Conservation (phyloP, 2,113 vertebrate genomes). For the Eudyptes chrysolophus region DNA sequence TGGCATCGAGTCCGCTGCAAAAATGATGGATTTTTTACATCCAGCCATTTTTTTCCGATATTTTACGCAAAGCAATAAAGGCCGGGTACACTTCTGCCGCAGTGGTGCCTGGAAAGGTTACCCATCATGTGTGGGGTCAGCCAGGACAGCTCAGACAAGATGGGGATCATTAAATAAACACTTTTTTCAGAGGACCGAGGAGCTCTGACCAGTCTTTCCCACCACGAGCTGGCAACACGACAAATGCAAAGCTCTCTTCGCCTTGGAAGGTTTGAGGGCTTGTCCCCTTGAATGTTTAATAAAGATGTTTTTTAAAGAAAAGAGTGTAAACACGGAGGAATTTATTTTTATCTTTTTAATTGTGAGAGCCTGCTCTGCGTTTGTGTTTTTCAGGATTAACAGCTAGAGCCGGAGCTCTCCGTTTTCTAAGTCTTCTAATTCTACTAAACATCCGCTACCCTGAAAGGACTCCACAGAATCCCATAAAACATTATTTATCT, state of each 20-base stretch:
- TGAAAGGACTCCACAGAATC: constrained; percentile 78
- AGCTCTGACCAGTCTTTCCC: neutral
- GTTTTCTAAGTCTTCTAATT: constrained; percentile 71
- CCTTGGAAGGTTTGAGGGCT: neutral
- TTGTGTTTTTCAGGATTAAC: constrained; percentile 71
- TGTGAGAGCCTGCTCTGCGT: constrained; percentile 49
- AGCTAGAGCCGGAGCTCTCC: constrained; percentile 58
- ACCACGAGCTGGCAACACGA: accelerated
- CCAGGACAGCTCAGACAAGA: neutral
- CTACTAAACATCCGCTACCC: constrained; percentile 74
- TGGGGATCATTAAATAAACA: neutral
- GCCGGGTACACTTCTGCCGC: accelerated
- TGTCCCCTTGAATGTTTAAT: neutral
- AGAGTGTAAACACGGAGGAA: neutral
- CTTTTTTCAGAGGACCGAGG: neutral
- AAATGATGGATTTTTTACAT: neutral
- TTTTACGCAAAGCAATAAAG: neutral
- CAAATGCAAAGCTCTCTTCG: neutral
- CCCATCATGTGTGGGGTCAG: accelerated
- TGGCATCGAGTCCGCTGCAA: accelerated
- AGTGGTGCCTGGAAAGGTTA: neutral
- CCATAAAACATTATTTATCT: constrained; percentile 85
- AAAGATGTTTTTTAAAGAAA: neutral
- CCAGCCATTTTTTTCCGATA: neutral
- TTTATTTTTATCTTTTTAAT: neutral